These are phyloP conservation scores for Rhyacichthys aspro DNA, from an alignment of 2,797 vertebrate species.

Conservation along the genomic window DNA sequence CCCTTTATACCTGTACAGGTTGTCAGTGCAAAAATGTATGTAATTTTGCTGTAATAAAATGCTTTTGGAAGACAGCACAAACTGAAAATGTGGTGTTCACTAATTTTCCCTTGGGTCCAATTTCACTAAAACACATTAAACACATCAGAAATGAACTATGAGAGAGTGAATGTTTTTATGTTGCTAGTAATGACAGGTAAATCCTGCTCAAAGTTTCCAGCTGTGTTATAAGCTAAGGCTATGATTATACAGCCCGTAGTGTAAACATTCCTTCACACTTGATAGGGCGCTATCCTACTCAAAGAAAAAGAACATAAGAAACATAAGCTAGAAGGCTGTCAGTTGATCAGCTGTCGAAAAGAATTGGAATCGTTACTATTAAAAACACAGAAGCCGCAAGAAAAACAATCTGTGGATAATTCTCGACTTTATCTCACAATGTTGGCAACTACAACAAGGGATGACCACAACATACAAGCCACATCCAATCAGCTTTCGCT, in stretches of 20 bases:
- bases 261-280: conserved; percentile 52
- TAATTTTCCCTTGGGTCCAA: too few species aligned
- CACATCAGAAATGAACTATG: too few species aligned
- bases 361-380: neutral
- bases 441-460: conserved; percentile 32
- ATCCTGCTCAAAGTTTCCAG: conserved; percentile 46
- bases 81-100: too few species aligned
- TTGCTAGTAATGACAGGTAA: conserved; percentile 13
- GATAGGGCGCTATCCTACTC: neutral
- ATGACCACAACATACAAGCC: conserved; percentile 34
- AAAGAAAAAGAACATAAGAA: neutral
- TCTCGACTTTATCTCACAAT: conserved; percentile 56
- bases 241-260: conserved; percentile 14
- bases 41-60: too few species aligned
- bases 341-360: neutral
- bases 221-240: conserved; percentile 31
- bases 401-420: conserved; percentile 37
- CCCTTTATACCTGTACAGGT: too few species aligned
- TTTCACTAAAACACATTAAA: too few species aligned
- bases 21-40: too few species aligned
- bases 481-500: conserved; percentile 69
- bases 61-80: too few species aligned
- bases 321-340: neutral
- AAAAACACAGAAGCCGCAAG: neutral
- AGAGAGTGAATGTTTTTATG: too few species aligned